These are phyloP conservation scores for Helicoverpa assulta DNA, from an alignment of 2,888 invertebrate genomes.

Conservation along the genomic window DNA sequence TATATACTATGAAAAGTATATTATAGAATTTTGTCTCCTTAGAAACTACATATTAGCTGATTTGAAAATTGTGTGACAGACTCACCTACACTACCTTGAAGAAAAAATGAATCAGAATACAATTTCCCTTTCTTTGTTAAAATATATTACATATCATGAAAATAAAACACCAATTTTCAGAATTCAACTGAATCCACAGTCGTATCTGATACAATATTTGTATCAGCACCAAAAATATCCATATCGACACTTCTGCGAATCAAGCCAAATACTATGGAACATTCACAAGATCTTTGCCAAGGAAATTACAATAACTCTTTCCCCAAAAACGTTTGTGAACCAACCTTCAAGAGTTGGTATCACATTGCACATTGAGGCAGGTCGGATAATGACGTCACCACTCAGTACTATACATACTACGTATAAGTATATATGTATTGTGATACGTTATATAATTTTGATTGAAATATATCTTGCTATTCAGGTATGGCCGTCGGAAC, in stretches of 20 bases:
- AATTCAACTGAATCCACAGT: conserved; percentile 3
- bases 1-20: too few species aligned
- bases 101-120: background rate
- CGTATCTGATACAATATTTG: conserved; percentile 2
- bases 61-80: background rate
- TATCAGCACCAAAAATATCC: conserved; percentile 8
- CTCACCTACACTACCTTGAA: background rate
- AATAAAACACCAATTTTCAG: background rate
- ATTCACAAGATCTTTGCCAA: conserved; percentile 30
- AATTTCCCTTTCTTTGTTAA: background rate
- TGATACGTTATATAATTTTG: conserved; percentile 55
- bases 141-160: background rate
- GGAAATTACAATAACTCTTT: conserved; percentile 32
- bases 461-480: conserved; percentile 52
- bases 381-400: conserved; percentile 33
- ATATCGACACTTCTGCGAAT: conserved; percentile 23
- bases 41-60: too few species aligned
- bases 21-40: too few species aligned
- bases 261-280: conserved; percentile 28
- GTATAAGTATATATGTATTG: conserved; percentile 9
- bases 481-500: conserved; percentile 40
- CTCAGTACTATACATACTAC: conserved; percentile 17
- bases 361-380: conserved; percentile 49
- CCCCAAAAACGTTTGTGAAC: conserved; percentile 19
- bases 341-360: conserved; percentile 29